Evolutionary conservation across 2,888 invertebrate genomes (phyloP), one percentile per base, ranked within the genome.

Genomic region (Masnerella sp.): DNA sequence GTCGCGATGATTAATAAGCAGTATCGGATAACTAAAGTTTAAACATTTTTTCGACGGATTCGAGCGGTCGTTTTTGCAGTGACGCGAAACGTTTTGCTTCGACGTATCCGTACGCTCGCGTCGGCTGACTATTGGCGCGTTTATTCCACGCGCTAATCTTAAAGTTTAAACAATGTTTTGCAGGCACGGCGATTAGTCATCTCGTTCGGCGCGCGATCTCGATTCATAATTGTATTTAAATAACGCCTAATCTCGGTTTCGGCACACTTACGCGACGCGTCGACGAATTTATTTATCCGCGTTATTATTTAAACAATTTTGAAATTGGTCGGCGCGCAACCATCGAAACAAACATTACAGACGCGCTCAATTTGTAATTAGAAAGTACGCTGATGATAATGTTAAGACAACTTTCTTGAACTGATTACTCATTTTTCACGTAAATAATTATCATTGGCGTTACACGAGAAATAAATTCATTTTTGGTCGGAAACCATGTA

Each of bases 381-480:
- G 72, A 73, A 73, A 73, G 72, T 73, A 49, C 42, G 56, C 14
- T 67, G 72, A 67, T 67, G 61, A 67, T 67, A 54, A 72, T 73
- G 45, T 18, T 67, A 67, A 67, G 49, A 67, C 52, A 56, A 67
- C 61, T 73, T 67, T 73, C 72, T 67, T 73, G 67, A 43, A 61
- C 72, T 73, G 56, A 51, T 73, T 67, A 49, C 67, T 65, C 25
- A 67, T 67, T 62, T 56, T 67, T 49, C 56, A 38, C 7, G 54
- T 42, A 38, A 56, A 67, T 43, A 32, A 59, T 54, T n/a, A 52
- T 59, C 25, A 52, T 64, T 71, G 42, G 43, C 30, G 5, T 9
- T n/a, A 20, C 25, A 43, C 30, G 17, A 45, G 22, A 59, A 59
- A 59, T 40, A 30, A 17, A 45, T 49, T 67, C 38, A 5, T 7